phyloP scores from a whole-genome alignment of 2,888 invertebrate species.

The Dusona sp. region DNA sequence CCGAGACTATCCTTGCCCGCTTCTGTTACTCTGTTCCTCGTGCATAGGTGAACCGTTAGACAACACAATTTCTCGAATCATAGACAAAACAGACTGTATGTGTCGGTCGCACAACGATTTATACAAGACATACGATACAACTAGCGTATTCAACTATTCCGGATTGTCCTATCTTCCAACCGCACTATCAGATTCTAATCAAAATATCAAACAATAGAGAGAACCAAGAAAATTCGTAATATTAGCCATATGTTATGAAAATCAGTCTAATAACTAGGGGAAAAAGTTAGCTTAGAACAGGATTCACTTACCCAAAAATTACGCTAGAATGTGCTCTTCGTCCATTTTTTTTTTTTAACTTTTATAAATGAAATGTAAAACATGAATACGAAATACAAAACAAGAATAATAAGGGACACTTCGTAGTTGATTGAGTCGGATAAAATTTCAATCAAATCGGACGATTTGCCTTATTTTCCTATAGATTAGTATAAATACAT shows the following conservation, averaged over 20 bases:
- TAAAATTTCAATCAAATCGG: slow-evolving; percentile 11
- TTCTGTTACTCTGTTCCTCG: slow-evolving; percentile 55
- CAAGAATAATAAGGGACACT: slow-evolving; percentile 17
- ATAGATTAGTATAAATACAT: not conserved
- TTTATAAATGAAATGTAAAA: not conserved
- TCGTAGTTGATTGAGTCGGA: slow-evolving; percentile 1
- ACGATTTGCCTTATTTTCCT: not conserved
- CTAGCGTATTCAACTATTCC: not conserved
- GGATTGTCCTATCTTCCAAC: not conserved
- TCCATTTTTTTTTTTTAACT: no score
- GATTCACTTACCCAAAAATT: no score
- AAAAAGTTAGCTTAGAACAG: no score
- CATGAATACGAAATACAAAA: not conserved
- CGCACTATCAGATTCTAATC: not conserved
- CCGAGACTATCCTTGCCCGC: slow-evolving; percentile 11
- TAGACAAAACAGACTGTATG: slow-evolving; percentile 37
- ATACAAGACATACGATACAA: slow-evolving; percentile 36
- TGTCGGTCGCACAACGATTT: not conserved
- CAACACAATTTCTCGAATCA: slow-evolving; percentile 37
- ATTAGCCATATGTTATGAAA: not conserved
- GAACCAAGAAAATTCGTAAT: not conserved
- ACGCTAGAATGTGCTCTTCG: no score
- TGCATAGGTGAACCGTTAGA: slow-evolving; percentile 65
- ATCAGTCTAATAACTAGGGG: no score
- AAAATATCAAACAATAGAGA: not conserved